Base-by-base conservation (phyloP, 2,888 invertebrate species). In the Cosmia trapezina region DNA sequence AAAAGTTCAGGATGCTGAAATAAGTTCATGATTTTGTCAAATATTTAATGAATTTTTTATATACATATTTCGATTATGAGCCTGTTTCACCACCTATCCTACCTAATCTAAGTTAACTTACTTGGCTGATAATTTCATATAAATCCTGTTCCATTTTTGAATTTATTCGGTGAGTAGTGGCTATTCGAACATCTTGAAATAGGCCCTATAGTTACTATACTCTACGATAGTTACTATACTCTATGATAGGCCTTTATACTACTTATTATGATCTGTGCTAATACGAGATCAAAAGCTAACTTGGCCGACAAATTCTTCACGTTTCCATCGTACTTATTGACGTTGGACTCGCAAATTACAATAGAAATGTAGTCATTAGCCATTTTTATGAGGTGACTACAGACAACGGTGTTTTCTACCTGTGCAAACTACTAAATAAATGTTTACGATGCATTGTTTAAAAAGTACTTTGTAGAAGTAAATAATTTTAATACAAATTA, bases 371-470 rank as follows among this genome's bases (percentile, higher is more conserved):
- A 22, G 14, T 9, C 12, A 70, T 53, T 49, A 33, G 41, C n/a
- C 14, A 49, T 37, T 37, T 61, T 60, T 57, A 71, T n/a, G 71
- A 22, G 33, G 8, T 54, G 47, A 63, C 9, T 3, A 28, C 12
- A 59, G 19, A 49, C 3, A 67, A 47, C 11, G 8, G 0, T 43
- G 7, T 47, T 51, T 60, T 61, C 17, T 68, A 62, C 14, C 12
- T 12, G 14, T 56, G 22, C 1, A 67, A 54, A 64, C 14, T 0
- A 77, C 73, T 66, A 47, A 71, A 73, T 82, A 28, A 59, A 28
- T 28, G 37, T 74, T 73, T 53, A 79, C 49, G 75, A 76, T 59
- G 64, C 53, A 69, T 81, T 84, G 73, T 86, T 76, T 73, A 19
- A 54, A 9, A 61, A 28, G n/a, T 51, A 61, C 53, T 57, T 56